Base-by-base conservation (phyloP, 1,140 invertebrate genomes). In the Condylostylus longicornis region DNA sequence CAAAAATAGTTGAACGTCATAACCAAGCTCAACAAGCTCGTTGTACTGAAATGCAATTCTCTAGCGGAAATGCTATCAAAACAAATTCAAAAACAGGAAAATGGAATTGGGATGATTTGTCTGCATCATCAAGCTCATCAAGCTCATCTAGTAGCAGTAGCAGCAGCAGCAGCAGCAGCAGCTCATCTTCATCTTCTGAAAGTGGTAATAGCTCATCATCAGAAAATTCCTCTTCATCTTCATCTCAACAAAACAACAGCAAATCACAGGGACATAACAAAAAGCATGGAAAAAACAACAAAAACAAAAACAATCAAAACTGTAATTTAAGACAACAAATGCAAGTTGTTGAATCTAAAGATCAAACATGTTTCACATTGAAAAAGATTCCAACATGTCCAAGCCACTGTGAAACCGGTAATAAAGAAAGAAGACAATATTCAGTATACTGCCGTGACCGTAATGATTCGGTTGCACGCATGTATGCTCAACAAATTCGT, bases 301-400 rank as follows among this genome's bases (percentile, higher is more conserved):
- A 30, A 12, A 13, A 6, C 19, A 36, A 27, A 18, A 18, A 3
- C 14, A n/a, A n/a, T n/a, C n/a, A n/a, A n/a, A n/a, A 9, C 13
- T 9, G 54, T 18, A 50, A 63, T 23, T 33, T 48, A 5, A 44
- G 51, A 14, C 45, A 61, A n/a, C 63, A 65, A 35, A 67, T 69
- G 3, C 56, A 64, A 40, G 68, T 66, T 37, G 60, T 63, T 12
- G 55, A 68, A 30, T 53, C 62, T 36, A 51, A 67, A 15, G 56
- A 54, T 18, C 51, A 67, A 37, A 61, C 68, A 17, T 77, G 74
- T 51, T 74, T 79, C 42, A 66, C 67, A 2, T 55, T 63, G 4
- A 52, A 46, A 7, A 61, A 66, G 0, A 30, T 74, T 3, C 60
- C 66, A 0, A 47, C 49, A 10, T 78, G 74, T 53, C 54, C 54